phyloP scores from a whole-genome alignment of 2,888 invertebrate species.

The Calliopum simillimum region DNA sequence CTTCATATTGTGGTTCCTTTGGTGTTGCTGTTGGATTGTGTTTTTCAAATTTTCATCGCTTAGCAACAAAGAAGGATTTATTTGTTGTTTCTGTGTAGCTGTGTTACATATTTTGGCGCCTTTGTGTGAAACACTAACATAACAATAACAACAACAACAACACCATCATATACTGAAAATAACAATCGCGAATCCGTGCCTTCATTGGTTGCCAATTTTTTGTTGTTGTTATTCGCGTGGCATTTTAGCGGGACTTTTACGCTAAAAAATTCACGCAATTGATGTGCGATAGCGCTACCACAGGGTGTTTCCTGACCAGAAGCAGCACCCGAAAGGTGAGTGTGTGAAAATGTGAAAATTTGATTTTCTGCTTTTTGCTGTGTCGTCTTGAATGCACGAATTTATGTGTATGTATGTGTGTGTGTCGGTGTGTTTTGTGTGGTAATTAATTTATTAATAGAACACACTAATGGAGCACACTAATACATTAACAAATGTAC shows the following conservation, averaged over 20 bases:
- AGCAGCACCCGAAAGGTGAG: slow-evolving; percentile 66
- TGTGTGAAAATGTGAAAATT: slow-evolving; percentile 44
- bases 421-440: too few species aligned
- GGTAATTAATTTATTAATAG: slow-evolving; percentile 38
- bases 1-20: too few species aligned
- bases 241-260: not conserved
- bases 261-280: slow-evolving; percentile 50
- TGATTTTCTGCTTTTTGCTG: slow-evolving; percentile 26
- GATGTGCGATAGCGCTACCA: slow-evolving; percentile 80
- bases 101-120: not conserved
- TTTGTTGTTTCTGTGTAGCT: slow-evolving; percentile 13
- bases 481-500: slow-evolving; percentile 4
- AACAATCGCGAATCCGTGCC: not conserved
- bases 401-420: slow-evolving; percentile 15
- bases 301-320: slow-evolving; percentile 75
- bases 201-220: not conserved
- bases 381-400: slow-evolving; percentile 29
- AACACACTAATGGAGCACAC: not conserved
- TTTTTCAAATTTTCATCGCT: not conserved
- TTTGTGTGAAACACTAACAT: not conserved
- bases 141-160: not conserved
- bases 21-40: not conserved
- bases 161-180: slow-evolving; percentile 5
- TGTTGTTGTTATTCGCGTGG: not conserved
- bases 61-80: slow-evolving; percentile 1